Base-by-base conservation (phyloP, 2,113 vertebrate genomes). In the Nesospiza acunhae region DNA sequence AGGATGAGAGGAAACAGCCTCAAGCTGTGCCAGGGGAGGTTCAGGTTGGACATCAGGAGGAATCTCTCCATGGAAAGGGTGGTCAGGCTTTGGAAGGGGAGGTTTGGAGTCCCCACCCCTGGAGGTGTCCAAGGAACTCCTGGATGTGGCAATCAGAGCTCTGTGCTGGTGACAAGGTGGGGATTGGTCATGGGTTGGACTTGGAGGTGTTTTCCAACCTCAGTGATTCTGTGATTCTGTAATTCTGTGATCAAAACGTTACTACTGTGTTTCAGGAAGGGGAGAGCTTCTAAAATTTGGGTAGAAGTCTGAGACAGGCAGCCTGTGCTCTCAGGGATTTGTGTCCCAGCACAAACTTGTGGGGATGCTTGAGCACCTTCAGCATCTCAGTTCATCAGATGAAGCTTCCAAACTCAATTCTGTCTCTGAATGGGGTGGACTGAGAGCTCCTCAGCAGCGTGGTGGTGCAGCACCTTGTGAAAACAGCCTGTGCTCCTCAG, bases 391-490 rank as follows among this genome's bases (percentile, higher is more conserved):
- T 7, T 23, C 52, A 7, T 30, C 58, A 13, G 27, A 31, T 23
- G 27, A 21, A 2, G 16, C 15, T 33, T 11, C 50, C 17, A 16
- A 42, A 14, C 6, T 7, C 3, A 0, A 2, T n/a, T 37, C 24
- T 19, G 6, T 27, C 44, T 46, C 11, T 4, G 19, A 28, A 16
- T 15, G 68, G 21, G 24, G 53, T 30, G 50, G 15, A 1, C 26
- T 39, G n/a, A 47, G 35, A 30, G 27, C 7, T 27, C 67, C 62
- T 44, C 63, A 50, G 68, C 50, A 14, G 2, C 2, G 6, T 15
- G 53, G 37, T 9, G 53, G 15, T 53, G 7, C 46, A 41, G 70
- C 60, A 62, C 52, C 47, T 37, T 6, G 26, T 27, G 3, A 15
- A 2, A 19, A 44, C 16, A 72, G 28, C 53, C 39, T 9, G 22